A percentile compares a stretch with the other conserved stretches of the same genome.
Conservation (phyloP, 2,888 invertebrate species). For the Heliothis peltigera region DNA sequence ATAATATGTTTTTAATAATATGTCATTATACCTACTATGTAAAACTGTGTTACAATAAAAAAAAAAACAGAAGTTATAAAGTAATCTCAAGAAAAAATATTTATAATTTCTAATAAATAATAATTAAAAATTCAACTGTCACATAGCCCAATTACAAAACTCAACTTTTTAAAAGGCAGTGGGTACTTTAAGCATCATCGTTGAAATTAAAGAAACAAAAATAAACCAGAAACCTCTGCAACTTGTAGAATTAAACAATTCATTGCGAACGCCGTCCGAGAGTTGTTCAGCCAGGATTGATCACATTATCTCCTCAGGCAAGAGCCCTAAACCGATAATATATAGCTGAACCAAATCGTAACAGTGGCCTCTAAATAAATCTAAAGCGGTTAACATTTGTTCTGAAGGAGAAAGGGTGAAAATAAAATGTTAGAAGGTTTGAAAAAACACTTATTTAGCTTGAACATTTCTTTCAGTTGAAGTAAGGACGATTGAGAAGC, state of each 20-base stretch:
- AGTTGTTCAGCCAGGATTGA: background rate
- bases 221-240: background rate
- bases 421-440: slow-evolving; percentile 33
- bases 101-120: no score
- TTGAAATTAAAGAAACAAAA: background rate
- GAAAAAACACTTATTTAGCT: slow-evolving; percentile 25
- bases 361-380: slow-evolving; percentile 50
- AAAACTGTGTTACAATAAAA: no score
- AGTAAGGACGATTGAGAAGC: background rate
- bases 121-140: no score
- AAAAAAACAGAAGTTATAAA: no score
- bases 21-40: no score
- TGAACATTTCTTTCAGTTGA: slow-evolving; percentile 15
- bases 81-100: no score
- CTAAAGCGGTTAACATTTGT: slow-evolving; percentile 53
- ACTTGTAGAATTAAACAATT: background rate
- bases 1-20: no score
- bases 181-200: no score
- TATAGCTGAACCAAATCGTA: slow-evolving; percentile 34
- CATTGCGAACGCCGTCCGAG: background rate
- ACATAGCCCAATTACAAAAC: no score
- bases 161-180: no score
- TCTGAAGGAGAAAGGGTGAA: slow-evolving; percentile 26
- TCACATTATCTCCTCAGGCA: slow-evolving; percentile 17
- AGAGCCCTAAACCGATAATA: slow-evolving; percentile 41